These are phyloP conservation scores for Mungos mungo DNA, from an alignment of 2,113 vertebrate species.

Conservation along the genomic window DNA sequence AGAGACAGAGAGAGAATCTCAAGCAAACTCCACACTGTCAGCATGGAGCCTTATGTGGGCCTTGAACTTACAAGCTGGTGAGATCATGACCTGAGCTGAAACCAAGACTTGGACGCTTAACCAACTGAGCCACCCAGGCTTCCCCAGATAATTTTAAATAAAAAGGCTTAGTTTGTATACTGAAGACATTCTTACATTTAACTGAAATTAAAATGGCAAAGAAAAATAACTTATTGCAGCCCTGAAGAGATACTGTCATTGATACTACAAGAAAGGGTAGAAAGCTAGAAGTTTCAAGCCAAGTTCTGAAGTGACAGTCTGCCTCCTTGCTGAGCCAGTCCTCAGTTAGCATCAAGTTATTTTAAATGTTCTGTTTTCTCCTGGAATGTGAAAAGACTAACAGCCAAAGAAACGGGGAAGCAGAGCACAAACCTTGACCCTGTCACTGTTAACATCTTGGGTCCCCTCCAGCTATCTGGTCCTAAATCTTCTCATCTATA, in stretches of 20 bases:
- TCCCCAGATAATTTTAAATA: not conserved
- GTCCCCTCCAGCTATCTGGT: not conserved
- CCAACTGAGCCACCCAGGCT: too few relatives aligned
- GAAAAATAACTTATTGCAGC: not conserved
- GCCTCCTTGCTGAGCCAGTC: not conserved
- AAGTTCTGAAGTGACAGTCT: not conserved
- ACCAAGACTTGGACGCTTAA: too few relatives aligned
- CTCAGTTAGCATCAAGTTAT: not conserved
- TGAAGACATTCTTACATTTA: not conserved
- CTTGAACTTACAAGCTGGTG: too few relatives aligned
- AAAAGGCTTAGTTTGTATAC: not conserved
- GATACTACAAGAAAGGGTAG: not conserved
- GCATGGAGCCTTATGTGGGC: too few relatives aligned
- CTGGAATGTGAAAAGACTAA: not conserved
- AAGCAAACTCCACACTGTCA: too few relatives aligned
- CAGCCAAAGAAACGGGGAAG: not conserved
- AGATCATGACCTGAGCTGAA: too few relatives aligned
- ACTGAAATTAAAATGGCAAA: slow-evolving; percentile 35
- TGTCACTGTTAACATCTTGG: not conserved
- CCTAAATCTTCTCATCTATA: not conserved
- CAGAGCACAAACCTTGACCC: not conserved
- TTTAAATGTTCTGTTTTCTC: not conserved
- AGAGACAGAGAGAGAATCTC: too few relatives aligned
- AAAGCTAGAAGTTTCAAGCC: not conserved
- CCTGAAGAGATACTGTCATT: not conserved